Percentiles rank a stretch among this genome's conserved stretches.
Conservation (phyloP, 2,113 vertebrate species). For the Laticauda colubrina region DNA sequence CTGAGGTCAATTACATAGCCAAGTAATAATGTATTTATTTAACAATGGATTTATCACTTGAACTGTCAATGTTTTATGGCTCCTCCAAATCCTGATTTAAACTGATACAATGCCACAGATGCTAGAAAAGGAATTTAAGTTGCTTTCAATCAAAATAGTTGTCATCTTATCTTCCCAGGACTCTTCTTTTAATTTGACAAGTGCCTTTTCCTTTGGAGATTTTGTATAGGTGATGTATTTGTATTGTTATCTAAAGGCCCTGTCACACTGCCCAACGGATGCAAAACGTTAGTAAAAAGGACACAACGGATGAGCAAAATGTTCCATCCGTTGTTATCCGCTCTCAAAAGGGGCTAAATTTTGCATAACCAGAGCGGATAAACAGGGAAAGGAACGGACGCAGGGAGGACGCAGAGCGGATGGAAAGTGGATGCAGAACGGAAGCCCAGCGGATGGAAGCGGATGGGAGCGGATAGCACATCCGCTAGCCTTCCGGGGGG, state of each 20-base stretch:
- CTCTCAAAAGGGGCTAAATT: too few species aligned
- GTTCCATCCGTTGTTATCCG: too few species aligned
- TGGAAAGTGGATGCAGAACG: too few species aligned
- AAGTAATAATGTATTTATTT: background rate
- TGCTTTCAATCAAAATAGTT: background rate
- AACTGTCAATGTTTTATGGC: background rate
- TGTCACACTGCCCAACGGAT: too few species aligned
- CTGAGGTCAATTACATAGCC: background rate
- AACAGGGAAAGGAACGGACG: too few species aligned
- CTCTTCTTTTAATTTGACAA: background rate
- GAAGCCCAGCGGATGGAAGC: too few species aligned
- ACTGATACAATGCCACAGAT: background rate
- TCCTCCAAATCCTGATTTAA: background rate
- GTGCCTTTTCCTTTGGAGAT: background rate
- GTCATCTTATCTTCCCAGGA: background rate
- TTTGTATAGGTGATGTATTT: background rate
- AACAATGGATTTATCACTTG: background rate
- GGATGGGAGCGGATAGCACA: too few species aligned
- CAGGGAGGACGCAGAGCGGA: too few species aligned
- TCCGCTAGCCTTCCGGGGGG: too few species aligned
- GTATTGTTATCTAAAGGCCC: background rate
- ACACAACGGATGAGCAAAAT: too few species aligned
- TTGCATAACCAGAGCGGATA: too few species aligned
- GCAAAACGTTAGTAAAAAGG: too few species aligned
- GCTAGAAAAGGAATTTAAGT: background rate